Evolutionary conservation across 2,113 vertebrate genomes (phyloP).

Genomic region (Pyxicephalus adspersus): DNA sequence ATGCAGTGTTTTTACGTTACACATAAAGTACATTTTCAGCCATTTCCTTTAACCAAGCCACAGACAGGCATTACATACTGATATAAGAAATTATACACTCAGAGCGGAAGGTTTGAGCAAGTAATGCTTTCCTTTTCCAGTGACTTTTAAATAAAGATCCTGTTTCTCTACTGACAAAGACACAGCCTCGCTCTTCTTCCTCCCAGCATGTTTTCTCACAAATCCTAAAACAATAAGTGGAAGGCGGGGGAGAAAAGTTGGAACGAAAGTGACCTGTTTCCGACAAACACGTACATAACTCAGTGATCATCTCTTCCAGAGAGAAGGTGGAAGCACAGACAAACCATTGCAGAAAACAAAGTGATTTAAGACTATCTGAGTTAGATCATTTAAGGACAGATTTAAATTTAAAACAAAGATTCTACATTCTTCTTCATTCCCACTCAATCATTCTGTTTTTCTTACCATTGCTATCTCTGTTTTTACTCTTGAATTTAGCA

Average conservation of each 20-base stretch:
- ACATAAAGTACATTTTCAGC: background rate
- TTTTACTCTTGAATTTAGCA: slow-evolving; percentile 3
- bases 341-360: slow-evolving; percentile 26
- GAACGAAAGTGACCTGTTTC: slow-evolving; percentile 56
- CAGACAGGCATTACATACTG: slow-evolving; percentile 24
- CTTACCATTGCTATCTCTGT: slow-evolving; percentile 36
- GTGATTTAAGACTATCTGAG: slow-evolving; percentile 52
- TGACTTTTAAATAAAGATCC: slow-evolving; percentile 72
- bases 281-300: slow-evolving; percentile 60
- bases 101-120: slow-evolving; percentile 65
- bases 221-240: slow-evolving; percentile 69
- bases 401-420: slow-evolving; percentile 40
- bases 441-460: slow-evolving; percentile 54
- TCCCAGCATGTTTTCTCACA: slow-evolving; percentile 63
- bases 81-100: slow-evolving; percentile 43
- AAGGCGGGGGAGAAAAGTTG: slow-evolving; percentile 63
- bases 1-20: background rate
- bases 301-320: slow-evolving; percentile 55
- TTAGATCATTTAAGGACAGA: slow-evolving; percentile 70
- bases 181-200: slow-evolving; percentile 60
- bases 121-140: slow-evolving; percentile 63
- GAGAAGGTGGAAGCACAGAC: slow-evolving; percentile 35
- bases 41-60: slow-evolving; percentile 5
- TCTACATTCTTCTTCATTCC: slow-evolving; percentile 33
- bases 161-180: slow-evolving; percentile 60